Percentiles rank a stretch among this genome's conserved stretches.
These are phyloP conservation scores for Saccopteryx bilineata DNA, from an alignment of 2,113 vertebrate genomes.

Conservation along the genomic window DNA sequence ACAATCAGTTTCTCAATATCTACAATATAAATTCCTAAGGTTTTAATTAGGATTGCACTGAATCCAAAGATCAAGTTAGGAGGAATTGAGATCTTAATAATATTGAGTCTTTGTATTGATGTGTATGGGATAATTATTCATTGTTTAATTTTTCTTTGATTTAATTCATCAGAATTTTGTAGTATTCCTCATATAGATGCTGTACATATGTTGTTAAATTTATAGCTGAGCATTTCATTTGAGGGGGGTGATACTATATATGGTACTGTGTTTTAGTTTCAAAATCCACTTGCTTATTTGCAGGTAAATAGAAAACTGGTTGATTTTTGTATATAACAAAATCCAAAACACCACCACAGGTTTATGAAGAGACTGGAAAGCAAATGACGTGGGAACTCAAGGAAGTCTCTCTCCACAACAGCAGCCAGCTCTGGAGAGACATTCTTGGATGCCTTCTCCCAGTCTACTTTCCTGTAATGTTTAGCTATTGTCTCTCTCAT, in stretches of 20 bases:
- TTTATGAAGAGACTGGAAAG: neutral
- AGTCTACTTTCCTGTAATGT: neutral
- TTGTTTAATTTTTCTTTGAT: neutral
- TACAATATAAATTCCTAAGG: neutral
- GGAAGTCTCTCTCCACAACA: neutral
- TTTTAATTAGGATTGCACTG: neutral
- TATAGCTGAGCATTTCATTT: neutral
- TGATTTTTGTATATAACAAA: neutral
- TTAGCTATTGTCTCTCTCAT: neutral
- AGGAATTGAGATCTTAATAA: neutral
- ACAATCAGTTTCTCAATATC: neutral
- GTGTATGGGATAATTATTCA: neutral
- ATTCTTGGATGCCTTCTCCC: neutral
- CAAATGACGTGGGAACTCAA: neutral
- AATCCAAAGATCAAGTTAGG: neutral
- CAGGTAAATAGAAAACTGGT: neutral
- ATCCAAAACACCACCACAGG: neutral
- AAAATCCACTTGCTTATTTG: neutral
- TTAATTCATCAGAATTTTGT: neutral
- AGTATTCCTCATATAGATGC: neutral
- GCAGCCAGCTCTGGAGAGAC: neutral
- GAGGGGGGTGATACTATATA: neutral
- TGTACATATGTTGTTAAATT: neutral
- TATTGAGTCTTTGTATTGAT: neutral
- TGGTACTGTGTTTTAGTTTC: neutral